phyloP scores from a whole-genome alignment of 1,140 invertebrate species.

The Lordiphosa stackelbergi region DNA sequence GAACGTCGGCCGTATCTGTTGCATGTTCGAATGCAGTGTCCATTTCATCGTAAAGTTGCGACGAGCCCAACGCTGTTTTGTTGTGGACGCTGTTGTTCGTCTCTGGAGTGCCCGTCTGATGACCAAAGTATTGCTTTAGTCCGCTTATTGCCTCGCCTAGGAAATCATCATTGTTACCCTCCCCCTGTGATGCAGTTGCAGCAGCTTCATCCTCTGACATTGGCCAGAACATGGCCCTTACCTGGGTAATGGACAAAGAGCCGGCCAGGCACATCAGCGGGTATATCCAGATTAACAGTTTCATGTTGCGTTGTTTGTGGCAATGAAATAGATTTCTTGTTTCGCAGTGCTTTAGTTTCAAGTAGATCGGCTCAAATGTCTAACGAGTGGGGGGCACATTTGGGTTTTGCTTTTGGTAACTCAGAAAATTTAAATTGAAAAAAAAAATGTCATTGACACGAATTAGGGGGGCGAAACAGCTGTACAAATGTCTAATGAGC shows the following conservation, averaged over 20 bases:
- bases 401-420: conserved; percentile 35
- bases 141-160: conserved; percentile 28
- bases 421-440: too few species aligned
- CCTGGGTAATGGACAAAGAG: conserved; percentile 14
- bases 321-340: background rate
- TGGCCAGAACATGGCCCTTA: conserved; percentile 30
- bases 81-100: conserved; percentile 13
- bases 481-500: conserved; percentile 32
- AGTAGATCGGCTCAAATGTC: conserved; percentile 29
- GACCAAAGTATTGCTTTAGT: conserved; percentile 35
- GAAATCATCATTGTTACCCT: conserved; percentile 24
- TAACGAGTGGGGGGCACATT: conserved; percentile 10
- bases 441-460: conserved; percentile 27
- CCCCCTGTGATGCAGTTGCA: background rate
- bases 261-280: conserved; percentile 15
- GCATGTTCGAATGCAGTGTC: conserved; percentile 41
- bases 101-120: conserved; percentile 4
- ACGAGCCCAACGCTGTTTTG: conserved; percentile 9
- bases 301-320: conserved; percentile 25
- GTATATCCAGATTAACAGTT: conserved; percentile 31
- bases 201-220: background rate
- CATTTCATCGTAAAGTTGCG: conserved; percentile 28
- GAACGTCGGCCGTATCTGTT: conserved; percentile 27
- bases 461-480: conserved; percentile 32
- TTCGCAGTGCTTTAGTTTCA: conserved; percentile 17